Evolutionary conservation across 2,113 vertebrate species (phyloP).

Genomic region (Picathartes gymnocephalus): DNA sequence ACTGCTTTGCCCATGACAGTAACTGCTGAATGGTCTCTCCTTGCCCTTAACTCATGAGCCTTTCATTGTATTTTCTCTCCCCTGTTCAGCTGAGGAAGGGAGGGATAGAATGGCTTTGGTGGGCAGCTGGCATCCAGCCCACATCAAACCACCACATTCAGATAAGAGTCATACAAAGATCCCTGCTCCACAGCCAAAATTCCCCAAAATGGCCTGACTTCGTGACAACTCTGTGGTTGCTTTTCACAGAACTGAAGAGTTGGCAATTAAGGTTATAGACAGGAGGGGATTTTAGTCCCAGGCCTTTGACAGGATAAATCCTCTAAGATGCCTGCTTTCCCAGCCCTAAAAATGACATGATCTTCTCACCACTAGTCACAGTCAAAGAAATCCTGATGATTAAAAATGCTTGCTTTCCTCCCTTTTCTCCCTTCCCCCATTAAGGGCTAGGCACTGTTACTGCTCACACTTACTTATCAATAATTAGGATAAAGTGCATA

Average conservation of each 20-base stretch:
- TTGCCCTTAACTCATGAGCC: background rate
- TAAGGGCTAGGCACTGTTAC: background rate
- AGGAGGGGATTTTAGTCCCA: background rate
- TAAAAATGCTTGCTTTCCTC: background rate
- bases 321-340: background rate
- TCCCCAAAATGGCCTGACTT: background rate
- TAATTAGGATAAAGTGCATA: background rate
- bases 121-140: background rate
- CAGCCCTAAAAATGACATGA: background rate
- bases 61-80: background rate
- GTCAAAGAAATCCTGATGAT: background rate
- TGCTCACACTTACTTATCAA: background rate
- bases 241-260: background rate
- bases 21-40: background rate
- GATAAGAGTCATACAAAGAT: background rate
- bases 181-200: background rate
- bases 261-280: background rate
- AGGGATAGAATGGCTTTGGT: background rate
- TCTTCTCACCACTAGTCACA: background rate
- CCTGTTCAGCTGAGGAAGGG: background rate
- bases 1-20: background rate
- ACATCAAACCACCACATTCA: background rate
- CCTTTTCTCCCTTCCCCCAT: background rate
- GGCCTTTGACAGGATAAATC: background rate
- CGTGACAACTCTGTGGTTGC: background rate